Conservation (phyloP, 2,797 vertebrate genomes). For the Ctenopoma multispine region DNA sequence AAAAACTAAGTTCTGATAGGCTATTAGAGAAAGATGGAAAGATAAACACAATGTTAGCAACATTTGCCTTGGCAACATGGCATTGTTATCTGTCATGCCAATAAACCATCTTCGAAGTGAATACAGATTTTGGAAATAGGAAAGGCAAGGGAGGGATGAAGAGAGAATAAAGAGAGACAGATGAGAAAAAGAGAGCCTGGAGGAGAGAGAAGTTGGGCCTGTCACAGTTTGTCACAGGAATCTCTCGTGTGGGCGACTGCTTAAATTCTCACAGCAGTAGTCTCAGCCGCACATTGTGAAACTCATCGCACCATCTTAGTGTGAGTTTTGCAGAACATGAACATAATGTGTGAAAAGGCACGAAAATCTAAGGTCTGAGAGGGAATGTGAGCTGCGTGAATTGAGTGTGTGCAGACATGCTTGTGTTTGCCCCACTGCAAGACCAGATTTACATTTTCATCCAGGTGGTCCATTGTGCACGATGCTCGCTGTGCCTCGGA, state of each 20-base stretch:
- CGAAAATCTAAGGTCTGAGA: slow-evolving; percentile 29
- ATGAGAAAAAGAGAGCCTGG: slow-evolving; percentile 40
- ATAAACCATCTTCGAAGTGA: slow-evolving; percentile 40
- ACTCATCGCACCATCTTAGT: slow-evolving; percentile 42
- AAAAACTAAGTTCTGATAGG: slow-evolving; percentile 27
- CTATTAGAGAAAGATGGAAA: slow-evolving; percentile 4
- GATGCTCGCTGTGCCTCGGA: slow-evolving; percentile 22
- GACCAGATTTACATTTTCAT: slow-evolving; percentile 44
- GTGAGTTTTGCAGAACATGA: slow-evolving; percentile 43
- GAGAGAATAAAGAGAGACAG: slow-evolving; percentile 47
- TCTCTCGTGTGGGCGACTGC: slow-evolving; percentile 60
- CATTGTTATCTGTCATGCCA: slow-evolving; percentile 38
- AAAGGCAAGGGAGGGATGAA: slow-evolving; percentile 28
- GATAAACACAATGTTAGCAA: slow-evolving; percentile 17
- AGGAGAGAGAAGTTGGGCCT: slow-evolving; percentile 45
- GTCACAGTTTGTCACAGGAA: slow-evolving; percentile 71
- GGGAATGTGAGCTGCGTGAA: slow-evolving; percentile 16
- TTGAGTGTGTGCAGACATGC: slow-evolving; percentile 21
- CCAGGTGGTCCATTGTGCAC: slow-evolving; percentile 36
- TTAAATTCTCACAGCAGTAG: slow-evolving; percentile 59
- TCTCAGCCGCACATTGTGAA: slow-evolving; percentile 46
- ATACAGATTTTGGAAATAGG: slow-evolving; percentile 44
- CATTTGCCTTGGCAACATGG: slow-evolving; percentile 22
- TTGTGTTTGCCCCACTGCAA: slow-evolving; percentile 1
- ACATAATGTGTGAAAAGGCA: slow-evolving; percentile 53